phyloP scores from a whole-genome alignment of 2,113 vertebrate genomes.

The Struthidea cinerea region DNA sequence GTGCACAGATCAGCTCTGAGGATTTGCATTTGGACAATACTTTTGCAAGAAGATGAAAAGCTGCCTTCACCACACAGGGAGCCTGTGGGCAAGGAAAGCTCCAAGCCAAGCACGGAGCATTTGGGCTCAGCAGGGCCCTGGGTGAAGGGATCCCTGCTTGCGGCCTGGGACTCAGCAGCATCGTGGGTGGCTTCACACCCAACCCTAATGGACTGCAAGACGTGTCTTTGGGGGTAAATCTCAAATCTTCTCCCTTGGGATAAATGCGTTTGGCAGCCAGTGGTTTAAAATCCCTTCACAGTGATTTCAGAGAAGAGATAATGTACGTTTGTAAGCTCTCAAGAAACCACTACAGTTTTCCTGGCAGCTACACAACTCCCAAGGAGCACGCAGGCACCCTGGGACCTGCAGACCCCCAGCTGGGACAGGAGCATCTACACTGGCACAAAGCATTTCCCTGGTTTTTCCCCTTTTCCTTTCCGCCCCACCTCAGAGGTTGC shows the following conservation, averaged over 20 bases:
- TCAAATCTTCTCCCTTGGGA: neutral
- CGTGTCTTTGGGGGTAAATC: neutral
- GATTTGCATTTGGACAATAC: neutral
- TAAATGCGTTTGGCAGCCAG: neutral
- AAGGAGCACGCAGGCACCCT: neutral
- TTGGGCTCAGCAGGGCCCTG: no score
- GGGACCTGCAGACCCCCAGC: neutral
- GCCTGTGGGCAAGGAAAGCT: rapidly evolving
- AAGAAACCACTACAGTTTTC: neutral
- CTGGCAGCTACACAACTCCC: neutral
- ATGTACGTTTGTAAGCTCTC: neutral
- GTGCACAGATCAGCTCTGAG: neutral
- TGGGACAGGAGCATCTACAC: neutral
- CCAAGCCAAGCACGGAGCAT: rapidly evolving
- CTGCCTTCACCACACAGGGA: neutral
- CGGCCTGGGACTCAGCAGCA: neutral
- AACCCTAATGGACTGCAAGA: neutral
- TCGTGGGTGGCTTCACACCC: neutral
- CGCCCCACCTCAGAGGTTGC: neutral
- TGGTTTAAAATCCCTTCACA: neutral
- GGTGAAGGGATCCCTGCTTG: neutral
- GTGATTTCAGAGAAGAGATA: neutral
- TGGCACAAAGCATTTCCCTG: neutral
- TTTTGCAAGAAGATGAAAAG: neutral
- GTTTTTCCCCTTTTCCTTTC: neutral